Base-by-base conservation (phyloP, 1,140 invertebrate species). In the Charaxes varanes region DNA sequence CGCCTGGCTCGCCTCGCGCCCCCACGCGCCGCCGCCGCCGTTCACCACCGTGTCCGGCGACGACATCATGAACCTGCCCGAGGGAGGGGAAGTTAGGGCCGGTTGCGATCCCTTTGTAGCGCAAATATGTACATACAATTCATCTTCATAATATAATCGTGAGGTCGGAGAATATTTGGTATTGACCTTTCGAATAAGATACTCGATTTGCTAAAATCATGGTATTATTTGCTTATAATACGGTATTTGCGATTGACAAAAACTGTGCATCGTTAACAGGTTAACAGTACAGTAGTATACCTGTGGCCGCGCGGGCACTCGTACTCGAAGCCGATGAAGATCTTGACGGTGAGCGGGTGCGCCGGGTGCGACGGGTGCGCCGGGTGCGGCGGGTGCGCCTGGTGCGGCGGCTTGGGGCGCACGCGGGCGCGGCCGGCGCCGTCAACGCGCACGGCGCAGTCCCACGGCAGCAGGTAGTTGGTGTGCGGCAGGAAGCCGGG, bases 321-420 rank as follows among this genome's bases (percentile, higher is more conserved):
- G 71, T 99, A 99, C 66, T 99, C 97, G 53, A 96, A 91, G 1
- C 97, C 97, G 44, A 99, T 90, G 69, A 97, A 99, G 44, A 98
- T 93, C 80, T 98, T 97, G 1, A 97, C 93, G 5, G 91, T 91
- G 61, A 97, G 90, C 56, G 70, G 64, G 31, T 78, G 74, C 14
- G 64, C 55, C 3, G 43, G 24, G 15, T 37, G n/a, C n/a, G n/a
- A n/a, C n/a, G n/a, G n/a, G n/a, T n/a, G n/a, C n/a, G n/a, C n/a
- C n/a, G n/a, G n/a, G n/a, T n/a, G n/a, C n/a, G n/a, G n/a, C n/a
- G 21, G 6, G 16, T 3, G 31, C 26, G 41, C 35, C 71, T 69
- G 60, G 76, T 44, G 56, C 70, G 57, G 35, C 71, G 58, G 19
- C 65, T 44, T 7, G 49, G 23, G 10, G 46, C 59, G 30, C 28